Evolutionary conservation across 64 coral and sea anemone genomes (phyloP).

Genomic region (Porites lutea): DNA sequence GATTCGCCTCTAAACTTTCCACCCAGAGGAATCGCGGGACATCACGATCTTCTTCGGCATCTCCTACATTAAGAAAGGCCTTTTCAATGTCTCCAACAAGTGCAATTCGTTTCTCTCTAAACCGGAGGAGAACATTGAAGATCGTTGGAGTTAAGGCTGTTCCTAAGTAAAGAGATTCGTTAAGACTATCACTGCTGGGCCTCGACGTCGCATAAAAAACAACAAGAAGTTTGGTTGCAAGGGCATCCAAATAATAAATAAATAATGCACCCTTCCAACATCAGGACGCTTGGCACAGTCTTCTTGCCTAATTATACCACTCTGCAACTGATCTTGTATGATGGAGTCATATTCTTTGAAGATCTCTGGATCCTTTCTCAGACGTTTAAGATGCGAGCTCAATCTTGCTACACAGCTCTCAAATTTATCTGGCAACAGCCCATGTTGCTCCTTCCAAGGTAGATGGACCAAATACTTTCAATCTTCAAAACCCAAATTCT

Average conservation of each 20-base stretch:
- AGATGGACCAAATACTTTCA: background rate
- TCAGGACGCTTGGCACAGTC: too few species aligned
- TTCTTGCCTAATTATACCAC: too few species aligned
- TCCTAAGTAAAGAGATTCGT: background rate
- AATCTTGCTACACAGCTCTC: too few species aligned
- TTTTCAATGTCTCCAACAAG: constrained; percentile 16
- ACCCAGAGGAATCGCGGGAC: background rate
- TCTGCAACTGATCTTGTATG: too few species aligned
- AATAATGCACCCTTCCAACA: too few species aligned
- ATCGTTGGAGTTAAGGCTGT: background rate
- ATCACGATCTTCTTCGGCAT: background rate
- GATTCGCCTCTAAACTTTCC: constrained; percentile 12
- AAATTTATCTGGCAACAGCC: constrained; percentile 37
- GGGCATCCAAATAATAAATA: too few species aligned
- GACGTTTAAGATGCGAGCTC: too few species aligned
- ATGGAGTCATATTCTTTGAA: too few species aligned
- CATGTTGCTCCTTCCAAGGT: too few species aligned
- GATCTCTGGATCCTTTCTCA: constrained; percentile 3
- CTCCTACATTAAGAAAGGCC: background rate
- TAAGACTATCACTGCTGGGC: background rate
- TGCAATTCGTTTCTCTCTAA: background rate
- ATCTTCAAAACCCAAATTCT: constrained; percentile 16
- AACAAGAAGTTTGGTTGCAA: constrained; percentile 49
- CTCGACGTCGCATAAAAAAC: constrained; percentile 43
- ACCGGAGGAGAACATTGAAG: background rate